Evolutionary conservation across 2,113 vertebrate genomes (phyloP), one percentile per base, ranked within the genome.

Genomic region (Ahaetulla prasina): DNA sequence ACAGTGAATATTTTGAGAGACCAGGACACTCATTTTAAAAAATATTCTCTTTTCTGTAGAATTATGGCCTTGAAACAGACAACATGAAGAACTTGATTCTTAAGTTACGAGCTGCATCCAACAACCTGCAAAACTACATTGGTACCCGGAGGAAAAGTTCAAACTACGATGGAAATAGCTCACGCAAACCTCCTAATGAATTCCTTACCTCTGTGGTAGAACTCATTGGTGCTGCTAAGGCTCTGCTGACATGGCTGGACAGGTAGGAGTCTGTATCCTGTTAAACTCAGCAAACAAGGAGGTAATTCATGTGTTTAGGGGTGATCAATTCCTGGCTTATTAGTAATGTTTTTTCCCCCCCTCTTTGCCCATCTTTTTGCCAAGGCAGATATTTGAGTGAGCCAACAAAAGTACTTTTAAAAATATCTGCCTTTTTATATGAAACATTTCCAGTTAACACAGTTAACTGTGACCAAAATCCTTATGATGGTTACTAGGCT

Each of bases 121-220:
- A 98, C 95, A 98, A 98, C 89, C 97, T 99, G 8, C 98, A 99
- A 95, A 98, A 98, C 88, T 98, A 98, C 91, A 98, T 99, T 3
- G 97, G 98, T 4, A 98, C 98, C 90, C 97, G 98, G 87, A 97
- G 98, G 93, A 99, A 98, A 92, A 98, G 97, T 94, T 97, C 98
- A 0, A 95, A 92, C 18, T 99, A 99, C 0, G 98, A 99, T 1
- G 98, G 98, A 85, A 98, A 95, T 96, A 97, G 95, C 0, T 98
- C 98, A 1, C 98, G 94, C 94, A 99, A 99, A 94, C 99, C 99
- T 8, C 98, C 98, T 91, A 99, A 99, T 20, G 98, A 99, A 95
- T 99, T 99, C 92, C 98, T 99, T 6, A 99, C 99, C 35, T 99
- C 98, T 0, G 99, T 99, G 10, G 99, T 99, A 85, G 99, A 99